Base-by-base conservation (phyloP, 2,113 vertebrate genomes). In the Prinia subflava region DNA sequence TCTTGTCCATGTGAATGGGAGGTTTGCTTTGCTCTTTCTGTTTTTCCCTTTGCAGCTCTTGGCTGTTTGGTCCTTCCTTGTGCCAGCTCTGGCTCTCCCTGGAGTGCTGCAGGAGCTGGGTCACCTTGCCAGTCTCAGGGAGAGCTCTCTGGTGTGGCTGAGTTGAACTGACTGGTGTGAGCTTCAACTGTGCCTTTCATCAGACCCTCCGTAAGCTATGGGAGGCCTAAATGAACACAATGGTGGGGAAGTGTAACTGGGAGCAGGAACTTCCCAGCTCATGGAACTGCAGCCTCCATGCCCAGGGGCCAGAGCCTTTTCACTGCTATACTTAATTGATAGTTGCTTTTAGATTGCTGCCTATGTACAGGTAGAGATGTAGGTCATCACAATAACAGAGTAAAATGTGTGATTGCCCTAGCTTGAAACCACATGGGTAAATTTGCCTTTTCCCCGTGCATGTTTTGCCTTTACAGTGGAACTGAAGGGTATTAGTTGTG, bases 131-230 rank as follows among this genome's bases (percentile, higher is more conserved):
- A 1, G 41, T 8, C 41, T 15, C 6, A 3, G 21, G 46, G 25
- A 16, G 37, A 76, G 15, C n/a, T 69, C 10, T 25, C 12, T 56
- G 41, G 5, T 41, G 25, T 18, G 42, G 23, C 59, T 22, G 39
- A 22, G 24, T 75, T 44, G 75, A 68, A 20, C 63, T 33, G 52
- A 5, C 41, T 76, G 63, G 1, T 33, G 49, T 69, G 50, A 83
- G 67, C 50, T 79, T 75, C 56, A 60, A 0, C 42, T 76, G 50
- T 10, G 41, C 41, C 9, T 31, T 80, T 68, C 9, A 2, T 64
- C 2, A 0, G 22, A 30, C 30, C 3, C 10, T 39, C 7, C 0
- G 0, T 16, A 44, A 68, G 31, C 56, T 9, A 4, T 27, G 47
- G 15, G 55, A 67, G n/a, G 23, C 24, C 19, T 33, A 7, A 59